A percentile compares a stretch with the other conserved stretches of the same genome.
phyloP scores from a whole-genome alignment of 2,888 invertebrate genomes.

The Cantharis lateralis region DNA sequence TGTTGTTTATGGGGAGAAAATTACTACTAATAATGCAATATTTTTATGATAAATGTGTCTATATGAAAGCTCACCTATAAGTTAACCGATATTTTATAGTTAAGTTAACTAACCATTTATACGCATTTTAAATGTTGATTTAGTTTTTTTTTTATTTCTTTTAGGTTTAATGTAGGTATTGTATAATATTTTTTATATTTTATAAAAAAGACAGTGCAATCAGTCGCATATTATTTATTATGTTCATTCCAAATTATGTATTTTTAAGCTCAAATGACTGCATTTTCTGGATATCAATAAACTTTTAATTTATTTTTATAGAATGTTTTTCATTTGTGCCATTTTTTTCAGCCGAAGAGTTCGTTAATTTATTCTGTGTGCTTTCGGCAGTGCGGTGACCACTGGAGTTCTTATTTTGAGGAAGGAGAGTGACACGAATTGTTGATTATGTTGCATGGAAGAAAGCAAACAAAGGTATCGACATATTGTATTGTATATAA shows the following conservation, averaged over 20 bases:
- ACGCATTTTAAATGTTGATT: slow-evolving; percentile 16
- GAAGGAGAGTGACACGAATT: no score
- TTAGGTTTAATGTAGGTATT: slow-evolving; percentile 15
- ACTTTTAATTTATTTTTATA: slow-evolving; percentile 29
- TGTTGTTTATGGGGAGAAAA: slow-evolving; percentile 17
- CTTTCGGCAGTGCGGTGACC: no score
- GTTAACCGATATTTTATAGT: slow-evolving; percentile 21
- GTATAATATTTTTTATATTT: slow-evolving; percentile 24
- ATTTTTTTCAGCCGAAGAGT: neutral
- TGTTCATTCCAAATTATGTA: slow-evolving; percentile 43
- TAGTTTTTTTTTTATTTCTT: slow-evolving; percentile 14
- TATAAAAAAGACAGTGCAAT: slow-evolving; percentile 29
- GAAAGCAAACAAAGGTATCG: no score
- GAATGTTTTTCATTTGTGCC: slow-evolving; percentile 6
- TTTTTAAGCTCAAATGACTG: slow-evolving; percentile 44
- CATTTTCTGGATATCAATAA: slow-evolving; percentile 39
- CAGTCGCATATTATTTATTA: slow-evolving; percentile 36
- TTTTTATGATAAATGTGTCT: slow-evolving; percentile 16
- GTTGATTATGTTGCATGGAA: no score
- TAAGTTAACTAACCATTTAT: slow-evolving; percentile 26
- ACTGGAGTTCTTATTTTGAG: no score
- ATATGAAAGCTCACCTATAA: slow-evolving; percentile 20
- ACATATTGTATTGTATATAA: no score
- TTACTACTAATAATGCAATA: slow-evolving; percentile 20
- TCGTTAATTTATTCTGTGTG: no score